Evolutionary conservation across 2,113 vertebrate genomes (phyloP).

Genomic region (Cololabis saira): DNA sequence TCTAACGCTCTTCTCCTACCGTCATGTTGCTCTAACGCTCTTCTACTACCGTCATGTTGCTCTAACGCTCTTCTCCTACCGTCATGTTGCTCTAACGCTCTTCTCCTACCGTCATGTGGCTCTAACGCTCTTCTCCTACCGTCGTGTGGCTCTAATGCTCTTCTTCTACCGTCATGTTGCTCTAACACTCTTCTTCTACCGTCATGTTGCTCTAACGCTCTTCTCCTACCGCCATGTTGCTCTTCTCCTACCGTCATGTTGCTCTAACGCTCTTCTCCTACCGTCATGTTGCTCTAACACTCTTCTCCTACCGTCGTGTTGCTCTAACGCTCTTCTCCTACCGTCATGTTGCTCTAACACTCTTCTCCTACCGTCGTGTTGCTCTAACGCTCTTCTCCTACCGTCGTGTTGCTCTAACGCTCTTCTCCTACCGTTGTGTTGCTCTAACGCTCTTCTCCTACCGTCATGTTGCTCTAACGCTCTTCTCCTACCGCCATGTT

Average conservation of each 20-base stretch:
- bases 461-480: too few relatives aligned
- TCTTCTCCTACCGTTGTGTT: conserved; percentile 8
- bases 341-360: too few relatives aligned
- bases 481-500: conserved; percentile 8
- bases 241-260: conserved; percentile 8
- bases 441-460: conserved; percentile 4
- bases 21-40: too few relatives aligned
- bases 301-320: conserved; percentile 9
- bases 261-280: conserved; percentile 4
- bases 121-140: conserved; percentile 1
- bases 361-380: conserved; percentile 9
- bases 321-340: conserved; percentile 4
- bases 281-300: too few relatives aligned
- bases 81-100: too few relatives aligned
- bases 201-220: conserved; percentile 1
- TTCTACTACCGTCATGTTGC: conserved; percentile 9
- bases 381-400: conserved; percentile 4
- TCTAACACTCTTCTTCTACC: conserved; percentile 8
- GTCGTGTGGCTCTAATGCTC: too few relatives aligned
- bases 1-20: conserved; percentile 1
- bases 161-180: conserved; percentile 10
- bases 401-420: too few relatives aligned
- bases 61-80: conserved; percentile 1
- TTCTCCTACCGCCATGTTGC: too few relatives aligned
- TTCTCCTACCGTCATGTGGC: conserved; percentile 9